Evolutionary conservation across 1,140 invertebrate species (phyloP).

Genomic region (Octopus bimaculoides): DNA sequence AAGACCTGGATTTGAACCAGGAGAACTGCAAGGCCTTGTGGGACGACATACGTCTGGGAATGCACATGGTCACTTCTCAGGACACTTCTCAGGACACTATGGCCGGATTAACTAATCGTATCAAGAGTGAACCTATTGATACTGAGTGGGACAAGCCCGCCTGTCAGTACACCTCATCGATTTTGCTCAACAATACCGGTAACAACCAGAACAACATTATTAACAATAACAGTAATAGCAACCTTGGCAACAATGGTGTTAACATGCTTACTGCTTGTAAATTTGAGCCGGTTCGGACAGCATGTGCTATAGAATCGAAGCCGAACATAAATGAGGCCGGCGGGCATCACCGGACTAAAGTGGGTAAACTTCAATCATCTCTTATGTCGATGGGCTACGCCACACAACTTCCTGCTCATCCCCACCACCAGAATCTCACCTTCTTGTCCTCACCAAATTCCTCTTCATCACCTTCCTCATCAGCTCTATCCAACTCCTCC

Average conservation of each 20-base stretch:
- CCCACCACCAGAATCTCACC: neutral
- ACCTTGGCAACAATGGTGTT: too few species aligned
- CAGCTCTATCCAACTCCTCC: neutral
- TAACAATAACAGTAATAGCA: too few species aligned
- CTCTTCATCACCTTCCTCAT: neutral
- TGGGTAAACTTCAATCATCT: neutral
- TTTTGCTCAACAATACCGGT: neutral
- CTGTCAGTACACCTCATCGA: constrained; percentile 8
- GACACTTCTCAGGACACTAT: constrained; percentile 14
- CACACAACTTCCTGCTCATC: neutral
- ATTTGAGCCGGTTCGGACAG: neutral
- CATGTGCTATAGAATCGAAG: neutral
- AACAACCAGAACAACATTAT: neutral
- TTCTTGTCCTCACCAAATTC: constrained; percentile 14
- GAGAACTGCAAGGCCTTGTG: constrained; percentile 38
- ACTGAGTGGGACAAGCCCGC: neutral
- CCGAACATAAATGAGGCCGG: neutral
- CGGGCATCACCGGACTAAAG: neutral
- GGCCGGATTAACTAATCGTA: neutral
- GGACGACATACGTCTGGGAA: constrained; percentile 49
- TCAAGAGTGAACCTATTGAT: constrained; percentile 17
- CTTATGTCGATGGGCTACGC: neutral
- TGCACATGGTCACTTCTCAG: constrained; percentile 39
- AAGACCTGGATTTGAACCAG: neutral
- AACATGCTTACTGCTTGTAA: too few species aligned